phyloP scores from a whole-genome alignment of 2,113 vertebrate species.

The Pseudonaja textilis region DNA sequence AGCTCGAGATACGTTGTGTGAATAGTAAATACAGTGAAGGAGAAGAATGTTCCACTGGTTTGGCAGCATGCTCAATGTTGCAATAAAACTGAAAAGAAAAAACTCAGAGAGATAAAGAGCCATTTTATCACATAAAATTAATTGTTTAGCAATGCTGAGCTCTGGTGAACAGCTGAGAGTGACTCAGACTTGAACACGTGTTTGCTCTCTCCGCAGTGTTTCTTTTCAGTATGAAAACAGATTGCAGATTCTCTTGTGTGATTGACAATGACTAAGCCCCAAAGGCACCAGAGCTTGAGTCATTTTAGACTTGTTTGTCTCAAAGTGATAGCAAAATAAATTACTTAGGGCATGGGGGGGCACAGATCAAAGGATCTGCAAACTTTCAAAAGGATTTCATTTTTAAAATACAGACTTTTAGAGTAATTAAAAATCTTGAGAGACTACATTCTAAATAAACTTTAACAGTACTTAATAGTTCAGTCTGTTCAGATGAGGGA shows the following conservation, averaged over 20 bases:
- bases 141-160: conserved; percentile 61
- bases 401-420: not conserved
- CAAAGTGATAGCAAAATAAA: conserved; percentile 35
- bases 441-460: not conserved
- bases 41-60: conserved; percentile 49
- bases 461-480: not conserved
- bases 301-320: conserved; percentile 58
- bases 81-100: conserved; percentile 49
- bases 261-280: conserved; percentile 64
- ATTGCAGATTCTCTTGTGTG: conserved; percentile 57
- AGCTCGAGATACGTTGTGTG: not conserved
- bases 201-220: conserved; percentile 59
- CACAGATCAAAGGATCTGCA: not conserved
- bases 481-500: not conserved
- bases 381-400: not conserved
- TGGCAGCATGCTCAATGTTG: conserved; percentile 24
- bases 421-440: not conserved
- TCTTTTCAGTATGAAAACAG: conserved; percentile 61
- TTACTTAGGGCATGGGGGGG: not conserved
- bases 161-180: conserved; percentile 68
- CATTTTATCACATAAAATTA: conserved; percentile 62
- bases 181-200: conserved; percentile 63
- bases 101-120: conserved; percentile 42
- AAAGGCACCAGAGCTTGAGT: conserved; percentile 61
- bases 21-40: conserved; percentile 35